phyloP scores from a whole-genome alignment of 2,113 vertebrate species.

The Scolopax mira region DNA sequence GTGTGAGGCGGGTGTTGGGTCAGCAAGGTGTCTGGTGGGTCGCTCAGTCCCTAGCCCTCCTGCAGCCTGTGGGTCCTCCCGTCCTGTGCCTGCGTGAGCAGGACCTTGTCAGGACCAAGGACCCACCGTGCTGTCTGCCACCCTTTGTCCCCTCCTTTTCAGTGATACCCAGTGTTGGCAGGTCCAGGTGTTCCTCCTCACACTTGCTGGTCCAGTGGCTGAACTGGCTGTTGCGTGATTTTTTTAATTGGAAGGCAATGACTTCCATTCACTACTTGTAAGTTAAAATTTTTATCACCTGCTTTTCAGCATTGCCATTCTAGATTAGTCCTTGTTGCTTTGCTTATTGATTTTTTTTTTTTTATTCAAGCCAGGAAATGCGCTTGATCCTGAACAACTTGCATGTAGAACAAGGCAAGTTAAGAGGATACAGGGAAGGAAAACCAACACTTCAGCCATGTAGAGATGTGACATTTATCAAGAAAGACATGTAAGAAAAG shows the following conservation, averaged over 20 bases:
- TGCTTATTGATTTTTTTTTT: neutral
- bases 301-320: neutral
- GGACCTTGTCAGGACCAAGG: neutral
- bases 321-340: neutral
- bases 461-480: neutral
- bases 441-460: neutral
- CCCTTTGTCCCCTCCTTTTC: neutral
- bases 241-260: neutral
- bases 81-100: neutral
- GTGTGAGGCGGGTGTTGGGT: rapidly evolving
- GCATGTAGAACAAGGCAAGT: neutral
- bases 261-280: neutral
- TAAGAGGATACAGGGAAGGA: neutral
- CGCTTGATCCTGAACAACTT: neutral
- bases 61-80: neutral
- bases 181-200: neutral
- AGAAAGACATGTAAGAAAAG: neutral
- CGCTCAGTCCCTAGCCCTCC: neutral
- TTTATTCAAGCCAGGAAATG: neutral
- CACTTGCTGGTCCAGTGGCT: neutral
- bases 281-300: neutral
- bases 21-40: neutral
- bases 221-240: neutral
- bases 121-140: neutral
- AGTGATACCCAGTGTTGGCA: neutral